Base-by-base conservation (phyloP, 37 sponge, comb jelly and placozoan genomes). In the Geodia barretti region DNA sequence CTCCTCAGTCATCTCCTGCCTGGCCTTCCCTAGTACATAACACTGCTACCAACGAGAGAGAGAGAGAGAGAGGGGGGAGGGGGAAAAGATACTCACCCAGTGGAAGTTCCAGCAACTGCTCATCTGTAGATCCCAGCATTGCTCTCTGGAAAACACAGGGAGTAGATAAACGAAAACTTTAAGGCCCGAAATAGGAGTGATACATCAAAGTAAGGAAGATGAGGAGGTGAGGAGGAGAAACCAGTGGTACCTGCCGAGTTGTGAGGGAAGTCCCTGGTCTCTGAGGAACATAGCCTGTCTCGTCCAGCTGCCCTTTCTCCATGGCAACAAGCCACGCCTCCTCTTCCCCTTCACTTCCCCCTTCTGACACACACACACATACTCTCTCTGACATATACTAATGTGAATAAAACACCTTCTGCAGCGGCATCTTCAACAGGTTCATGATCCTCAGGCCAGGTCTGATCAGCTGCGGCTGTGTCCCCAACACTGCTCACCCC, bases 261-360 rank as follows among this genome's bases (percentile, higher is more conserved):
- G 93, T 92, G 42, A 92, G 84, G 23, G 78, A 41, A 14, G 37
- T 34, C 21, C 43, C 72, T 38, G 62, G 71, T 20, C 60, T 88
- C 74, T 77, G 80, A 17, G 93, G 93, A 26, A 92, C 82, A 74
- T 92, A 92, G 20, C 93, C 93, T 78, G 82, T 84, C 31, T 88
- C 79, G 38, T 92, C 82, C 58, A 92, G 86, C 29, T 78, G 72
- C 25, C 93, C 93, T 31, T 77, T 54, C 77, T 92, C 93, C 68
- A 92, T 47, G 28, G 93, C 93, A 62, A 75, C 75, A 5, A 92
- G 82, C 93, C 93, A 92, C 68, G 79, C 88, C 73, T 88, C 93
- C 63, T 92, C 93, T 26, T 92, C 93, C 9, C 41, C 78, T 25
- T 85, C 82, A 17, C 42, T 40, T 40, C 43, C 43, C 68, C 40